phyloP scores from a whole-genome alignment of 2,888 invertebrate species.

The Shargacucullia verbasci region DNA sequence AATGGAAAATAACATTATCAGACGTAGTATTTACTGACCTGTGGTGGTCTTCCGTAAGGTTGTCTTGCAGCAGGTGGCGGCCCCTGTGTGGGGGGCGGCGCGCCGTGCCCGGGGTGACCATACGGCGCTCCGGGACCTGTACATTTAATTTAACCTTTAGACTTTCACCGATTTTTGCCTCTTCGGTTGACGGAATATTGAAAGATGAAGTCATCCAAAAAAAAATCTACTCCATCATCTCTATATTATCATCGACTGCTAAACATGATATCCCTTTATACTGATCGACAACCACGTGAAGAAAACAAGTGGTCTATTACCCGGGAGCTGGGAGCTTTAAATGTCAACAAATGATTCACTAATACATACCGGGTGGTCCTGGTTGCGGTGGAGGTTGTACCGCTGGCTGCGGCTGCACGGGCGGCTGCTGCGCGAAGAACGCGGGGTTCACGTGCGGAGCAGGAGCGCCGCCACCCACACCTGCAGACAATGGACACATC shows the following conservation, averaged over 20 bases:
- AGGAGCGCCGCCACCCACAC: slow-evolving; percentile 90
- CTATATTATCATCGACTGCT: too few relatives aligned
- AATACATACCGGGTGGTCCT: slow-evolving; percentile 85
- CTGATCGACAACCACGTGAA: too few relatives aligned
- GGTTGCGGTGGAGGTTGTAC: slow-evolving; percentile 90
- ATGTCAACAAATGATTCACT: not conserved
- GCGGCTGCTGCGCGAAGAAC: slow-evolving; percentile 95
- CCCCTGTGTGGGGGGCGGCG: slow-evolving; percentile 92
- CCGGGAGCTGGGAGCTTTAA: too few relatives aligned
- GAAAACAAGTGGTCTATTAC: too few relatives aligned
- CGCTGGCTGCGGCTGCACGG: slow-evolving; percentile 74
- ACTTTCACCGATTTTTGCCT: too few relatives aligned
- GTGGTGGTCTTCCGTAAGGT: slow-evolving; percentile 91
- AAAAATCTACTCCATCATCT: too few relatives aligned
- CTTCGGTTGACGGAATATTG: too few relatives aligned
- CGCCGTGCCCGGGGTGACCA: slow-evolving; percentile 89
- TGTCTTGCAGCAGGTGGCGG: slow-evolving; percentile 83
- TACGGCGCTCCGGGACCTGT: slow-evolving; percentile 91
- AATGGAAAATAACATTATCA: too few relatives aligned
- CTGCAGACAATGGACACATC: slow-evolving; percentile 50
- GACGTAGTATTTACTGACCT: too few relatives aligned
- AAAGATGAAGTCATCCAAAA: too few relatives aligned
- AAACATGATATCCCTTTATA: too few relatives aligned
- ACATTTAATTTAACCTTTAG: not conserved
- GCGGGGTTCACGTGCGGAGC: slow-evolving; percentile 99